Conservation (phyloP, 2,113 vertebrate species). For the Alces alces region DNA sequence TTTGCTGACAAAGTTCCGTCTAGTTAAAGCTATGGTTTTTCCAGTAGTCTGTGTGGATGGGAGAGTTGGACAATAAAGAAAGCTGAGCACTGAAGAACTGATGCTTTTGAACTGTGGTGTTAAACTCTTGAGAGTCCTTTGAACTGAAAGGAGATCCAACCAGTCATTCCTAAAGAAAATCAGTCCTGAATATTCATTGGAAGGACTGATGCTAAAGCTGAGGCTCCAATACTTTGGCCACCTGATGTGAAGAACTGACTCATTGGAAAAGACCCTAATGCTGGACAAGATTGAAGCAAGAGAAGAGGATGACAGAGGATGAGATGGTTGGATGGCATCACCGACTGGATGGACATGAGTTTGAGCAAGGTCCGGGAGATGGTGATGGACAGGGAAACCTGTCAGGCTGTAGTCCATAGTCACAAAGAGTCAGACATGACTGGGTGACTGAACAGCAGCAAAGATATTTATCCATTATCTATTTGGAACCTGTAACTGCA, state of each 20-base stretch:
- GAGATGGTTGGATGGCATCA: not conserved
- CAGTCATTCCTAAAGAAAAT: not conserved
- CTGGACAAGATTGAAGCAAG: not conserved
- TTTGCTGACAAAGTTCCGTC: not conserved
- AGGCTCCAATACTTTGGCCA: not conserved
- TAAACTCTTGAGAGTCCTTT: not conserved
- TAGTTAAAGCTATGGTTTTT: not conserved
- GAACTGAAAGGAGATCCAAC: not conserved
- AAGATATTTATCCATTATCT: not conserved
- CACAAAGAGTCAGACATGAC: not conserved
- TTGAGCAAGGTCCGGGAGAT: not conserved
- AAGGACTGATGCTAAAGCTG: not conserved
- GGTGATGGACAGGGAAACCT: not conserved
- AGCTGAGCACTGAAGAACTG: accelerated
- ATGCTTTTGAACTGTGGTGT: not conserved
- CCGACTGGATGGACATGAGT: not conserved
- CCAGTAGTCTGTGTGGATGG: not conserved
- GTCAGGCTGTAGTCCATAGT: not conserved
- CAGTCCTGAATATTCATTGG: not conserved
- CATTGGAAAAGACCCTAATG: not conserved
- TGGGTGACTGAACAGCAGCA: not conserved
- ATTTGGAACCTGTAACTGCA: not conserved
- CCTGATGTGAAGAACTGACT: not conserved
- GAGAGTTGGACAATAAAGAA: not conserved
- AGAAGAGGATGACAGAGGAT: not conserved